phyloP scores from a whole-genome alignment of 2,797 vertebrate genomes.

The Pelochelys cantorii region DNA sequence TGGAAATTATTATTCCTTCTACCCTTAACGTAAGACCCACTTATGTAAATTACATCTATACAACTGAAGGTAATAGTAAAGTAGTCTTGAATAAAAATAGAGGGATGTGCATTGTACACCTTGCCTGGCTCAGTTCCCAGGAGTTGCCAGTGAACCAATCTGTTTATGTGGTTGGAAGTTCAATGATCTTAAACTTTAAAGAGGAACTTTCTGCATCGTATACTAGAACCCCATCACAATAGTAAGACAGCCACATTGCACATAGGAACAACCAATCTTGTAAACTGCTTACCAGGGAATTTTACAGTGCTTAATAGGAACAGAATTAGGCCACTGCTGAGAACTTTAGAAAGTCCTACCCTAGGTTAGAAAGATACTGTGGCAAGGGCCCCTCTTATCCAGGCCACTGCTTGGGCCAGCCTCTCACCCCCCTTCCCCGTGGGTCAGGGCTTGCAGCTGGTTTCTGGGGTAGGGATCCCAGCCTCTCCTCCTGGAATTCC shows the following conservation, averaged over 20 bases:
- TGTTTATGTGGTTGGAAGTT: background rate
- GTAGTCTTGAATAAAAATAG: background rate
- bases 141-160: background rate
- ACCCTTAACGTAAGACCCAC: background rate
- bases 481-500: no score
- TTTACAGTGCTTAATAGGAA: background rate
- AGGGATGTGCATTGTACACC: background rate
- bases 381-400: no score
- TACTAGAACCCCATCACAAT: background rate
- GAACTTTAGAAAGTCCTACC: background rate
- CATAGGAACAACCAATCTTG: background rate
- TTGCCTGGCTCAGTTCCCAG: background rate
- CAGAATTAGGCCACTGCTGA: background rate
- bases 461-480: no score
- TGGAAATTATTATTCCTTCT: background rate
- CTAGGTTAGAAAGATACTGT: background rate
- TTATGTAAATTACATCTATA: background rate
- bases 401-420: no score
- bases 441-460: no score
- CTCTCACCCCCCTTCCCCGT: no score
- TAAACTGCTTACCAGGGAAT: background rate
- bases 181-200: background rate
- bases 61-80: background rate
- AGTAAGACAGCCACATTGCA: background rate
- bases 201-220: background rate